A percentile compares a stretch with the other conserved stretches of the same genome.
Conservation (phyloP, 2,113 vertebrate species). For the Microcebus murinus region DNA sequence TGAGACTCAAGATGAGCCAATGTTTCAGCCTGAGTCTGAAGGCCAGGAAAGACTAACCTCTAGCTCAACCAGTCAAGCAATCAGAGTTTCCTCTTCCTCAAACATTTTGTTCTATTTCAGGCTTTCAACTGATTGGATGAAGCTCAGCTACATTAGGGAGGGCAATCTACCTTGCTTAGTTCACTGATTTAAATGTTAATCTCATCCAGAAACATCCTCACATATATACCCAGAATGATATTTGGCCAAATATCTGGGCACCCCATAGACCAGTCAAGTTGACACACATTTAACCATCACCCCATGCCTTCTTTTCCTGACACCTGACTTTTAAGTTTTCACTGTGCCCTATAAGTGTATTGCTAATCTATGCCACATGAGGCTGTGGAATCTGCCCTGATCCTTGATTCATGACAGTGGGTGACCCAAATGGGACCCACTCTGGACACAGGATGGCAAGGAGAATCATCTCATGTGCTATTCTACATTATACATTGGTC, state of each 20-base stretch:
- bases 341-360: not conserved
- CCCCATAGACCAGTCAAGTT: not conserved
- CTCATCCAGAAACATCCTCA: not conserved
- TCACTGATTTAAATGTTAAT: not conserved
- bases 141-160: no score
- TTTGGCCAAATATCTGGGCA: not conserved
- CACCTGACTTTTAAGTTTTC: not conserved
- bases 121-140: not conserved
- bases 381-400: not conserved
- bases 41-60: not conserved
- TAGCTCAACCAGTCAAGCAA: not conserved
- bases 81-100: not conserved
- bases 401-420: not conserved
- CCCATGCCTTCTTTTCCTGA: not conserved
- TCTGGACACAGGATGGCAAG: not conserved
- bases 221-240: not conserved
- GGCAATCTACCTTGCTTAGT: not conserved
- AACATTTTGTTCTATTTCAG: not conserved
- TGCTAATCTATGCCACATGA: not conserved
- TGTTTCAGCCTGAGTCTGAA: not conserved
- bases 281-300: not conserved
- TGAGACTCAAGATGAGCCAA: not conserved
- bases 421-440: not conserved
- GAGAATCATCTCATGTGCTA: fast-evolving
- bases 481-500: not conserved